A percentile compares a stretch with the other conserved stretches of the same genome.
phyloP scores from a whole-genome alignment of 2,797 vertebrate genomes.

The Galagoides demidoff region DNA sequence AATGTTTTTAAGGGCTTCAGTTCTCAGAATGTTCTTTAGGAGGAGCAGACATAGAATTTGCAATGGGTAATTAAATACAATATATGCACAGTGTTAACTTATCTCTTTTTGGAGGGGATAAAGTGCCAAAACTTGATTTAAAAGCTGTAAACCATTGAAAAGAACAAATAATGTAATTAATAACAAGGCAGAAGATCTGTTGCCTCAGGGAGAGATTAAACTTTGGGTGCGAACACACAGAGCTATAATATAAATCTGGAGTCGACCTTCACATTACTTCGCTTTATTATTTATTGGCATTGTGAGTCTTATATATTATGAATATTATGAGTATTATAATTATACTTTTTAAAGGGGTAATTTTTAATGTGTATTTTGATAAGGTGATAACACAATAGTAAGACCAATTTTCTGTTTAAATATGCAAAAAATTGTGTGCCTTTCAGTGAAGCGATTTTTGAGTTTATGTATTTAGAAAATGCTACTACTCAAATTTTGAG shows the following conservation, averaged over 20 bases:
- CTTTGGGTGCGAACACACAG: neutral
- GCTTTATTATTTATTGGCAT: neutral
- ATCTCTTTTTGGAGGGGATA: neutral
- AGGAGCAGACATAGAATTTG: neutral
- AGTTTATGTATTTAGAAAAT: neutral
- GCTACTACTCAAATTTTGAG: neutral
- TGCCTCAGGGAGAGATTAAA: neutral
- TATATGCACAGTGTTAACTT: neutral
- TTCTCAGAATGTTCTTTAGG: conserved; percentile 39
- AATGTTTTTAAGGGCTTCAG: neutral
- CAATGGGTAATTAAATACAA: neutral
- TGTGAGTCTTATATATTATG: neutral
- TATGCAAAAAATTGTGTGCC: neutral
- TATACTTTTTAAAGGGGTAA: neutral
- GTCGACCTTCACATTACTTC: neutral
- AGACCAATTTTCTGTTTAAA: neutral
- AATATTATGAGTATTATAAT: neutral
- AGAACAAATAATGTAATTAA: neutral
- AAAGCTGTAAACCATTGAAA: conserved; percentile 33
- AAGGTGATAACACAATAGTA: neutral
- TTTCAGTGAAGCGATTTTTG: neutral
- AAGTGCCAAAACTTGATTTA: neutral
- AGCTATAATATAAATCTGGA: neutral
- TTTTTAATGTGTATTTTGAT: neutral
- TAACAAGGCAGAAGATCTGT: neutral